Base-by-base conservation (phyloP, 2,113 vertebrate species). In the Corapipo altera region DNA sequence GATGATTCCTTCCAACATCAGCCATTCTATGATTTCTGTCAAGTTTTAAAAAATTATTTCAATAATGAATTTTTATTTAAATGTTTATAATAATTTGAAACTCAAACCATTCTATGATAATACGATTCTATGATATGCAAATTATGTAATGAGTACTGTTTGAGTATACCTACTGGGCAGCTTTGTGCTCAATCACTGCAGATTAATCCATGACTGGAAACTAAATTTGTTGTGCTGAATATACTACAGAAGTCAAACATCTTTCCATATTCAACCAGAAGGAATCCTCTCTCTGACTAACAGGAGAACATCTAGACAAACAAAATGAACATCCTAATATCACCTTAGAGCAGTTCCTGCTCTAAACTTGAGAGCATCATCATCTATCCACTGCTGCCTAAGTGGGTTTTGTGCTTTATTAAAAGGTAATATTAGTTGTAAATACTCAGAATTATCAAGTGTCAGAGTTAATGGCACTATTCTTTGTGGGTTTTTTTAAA, bases 271-370 rank as follows among this genome's bases (percentile, higher is more conserved):
- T 55, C 43, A 79, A 6, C 8, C 64, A n/a, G 48, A 54, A 12
- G 4, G 12, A 74, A 27, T 80, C 11, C 11, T 78, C 77, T 77
- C 13, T 12, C 14, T 41, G 7, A 2, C 9, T 79, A 72, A 39
- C 7, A 67, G 43, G 27, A 62, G 54, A 80, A 54, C 15, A 87
- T 3, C 2, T 32, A 72, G 23, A 59, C 4, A 89, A 77, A 74
- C 15, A 78, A 79, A 75, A 37, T 37, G 2, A 85, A 4, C 11
- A 55, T 67, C 15, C 12, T 46, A 10, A 37, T 78, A 75, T 51
- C 15, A 61, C 12, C 0, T 0, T 48, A n/a, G n/a, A n/a, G n/a
- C n/a, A 33, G 14, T 72, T 12, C 5, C 28, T 79, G 3, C 15
- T 65, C 33, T 35, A 78, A 55, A 15, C 15, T 7, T 72, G 20